Conservation (phyloP, 2,797 vertebrate species). For the Coendou prehensilis region DNA sequence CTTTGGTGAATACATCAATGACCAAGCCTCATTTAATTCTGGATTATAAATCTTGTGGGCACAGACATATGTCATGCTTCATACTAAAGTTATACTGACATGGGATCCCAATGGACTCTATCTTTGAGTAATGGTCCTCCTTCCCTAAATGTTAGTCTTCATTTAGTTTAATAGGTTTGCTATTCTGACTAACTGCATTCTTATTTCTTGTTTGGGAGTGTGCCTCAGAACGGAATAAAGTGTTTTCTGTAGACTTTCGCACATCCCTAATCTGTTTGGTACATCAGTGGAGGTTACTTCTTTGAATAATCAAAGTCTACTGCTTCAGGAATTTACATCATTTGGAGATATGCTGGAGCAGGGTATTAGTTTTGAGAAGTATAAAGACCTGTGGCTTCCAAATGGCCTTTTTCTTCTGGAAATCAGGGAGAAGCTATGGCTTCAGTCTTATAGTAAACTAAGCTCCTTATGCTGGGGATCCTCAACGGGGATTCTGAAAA, state of each 20-base stretch:
- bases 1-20: neutral
- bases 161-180: neutral
- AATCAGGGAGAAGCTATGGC: neutral
- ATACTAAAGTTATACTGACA: neutral
- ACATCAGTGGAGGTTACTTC: neutral
- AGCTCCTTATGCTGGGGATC: neutral
- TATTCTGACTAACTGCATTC: neutral
- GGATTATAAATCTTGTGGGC: neutral
- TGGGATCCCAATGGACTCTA: neutral
- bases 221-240: neutral
- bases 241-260: neutral
- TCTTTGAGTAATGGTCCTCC: neutral
- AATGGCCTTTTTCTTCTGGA: neutral
- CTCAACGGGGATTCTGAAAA: neutral
- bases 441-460: neutral
- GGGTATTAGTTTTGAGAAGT: neutral
- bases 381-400: neutral
- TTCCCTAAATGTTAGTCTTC: neutral
- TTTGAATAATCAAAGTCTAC: neutral
- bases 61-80: neutral
- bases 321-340: neutral
- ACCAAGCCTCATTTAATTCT: constrained; percentile 20
- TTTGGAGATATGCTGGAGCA: neutral
- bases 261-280: neutral
- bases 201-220: neutral